These are phyloP conservation scores for Triplophysa yarkandensis DNA, from an alignment of 2,797 vertebrate species.

Conservation along the genomic window DNA sequence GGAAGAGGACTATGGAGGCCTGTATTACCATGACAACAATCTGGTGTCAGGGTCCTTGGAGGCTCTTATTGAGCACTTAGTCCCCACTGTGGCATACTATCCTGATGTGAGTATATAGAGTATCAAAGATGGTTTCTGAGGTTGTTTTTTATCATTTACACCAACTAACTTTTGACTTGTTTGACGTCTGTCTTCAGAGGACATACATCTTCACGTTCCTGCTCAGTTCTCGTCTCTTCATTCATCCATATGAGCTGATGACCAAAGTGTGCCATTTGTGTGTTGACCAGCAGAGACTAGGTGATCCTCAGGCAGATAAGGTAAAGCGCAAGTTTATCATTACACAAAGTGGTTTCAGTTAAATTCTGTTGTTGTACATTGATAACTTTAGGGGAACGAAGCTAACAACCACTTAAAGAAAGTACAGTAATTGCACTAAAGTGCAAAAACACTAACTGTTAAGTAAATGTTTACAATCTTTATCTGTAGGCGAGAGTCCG, in stretches of 20 bases:
- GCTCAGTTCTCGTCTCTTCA: constrained; percentile 90
- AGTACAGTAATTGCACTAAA: background rate
- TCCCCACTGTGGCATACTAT: constrained; percentile 90
- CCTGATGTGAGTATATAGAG: constrained; percentile 83
- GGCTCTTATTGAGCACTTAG: constrained; percentile 91
- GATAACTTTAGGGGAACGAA: background rate
- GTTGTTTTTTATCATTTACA: background rate
- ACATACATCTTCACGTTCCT: constrained; percentile 95
- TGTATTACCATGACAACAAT: constrained; percentile 90
- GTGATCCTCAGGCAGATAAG: constrained; percentile 85
- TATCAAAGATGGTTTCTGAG: too few species aligned
- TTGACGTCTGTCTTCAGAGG: constrained; percentile 73
- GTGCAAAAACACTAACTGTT: background rate
- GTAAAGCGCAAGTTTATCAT: constrained; percentile 63
- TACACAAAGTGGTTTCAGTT: background rate
- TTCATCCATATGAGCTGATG: constrained; percentile 90
- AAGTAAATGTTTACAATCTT: background rate
- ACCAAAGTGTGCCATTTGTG: constrained; percentile 88
- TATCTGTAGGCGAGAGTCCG: constrained; percentile 77
- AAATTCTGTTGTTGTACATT: background rate
- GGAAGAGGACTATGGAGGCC: constrained; percentile 80
- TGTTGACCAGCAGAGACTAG: constrained; percentile 82
- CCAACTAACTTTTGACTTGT: background rate
- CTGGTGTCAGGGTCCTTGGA: constrained; percentile 92
- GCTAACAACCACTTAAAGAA: background rate